These are phyloP conservation scores for Itoplectis maculator DNA, from an alignment of 2,888 invertebrate species.

Conservation along the genomic window DNA sequence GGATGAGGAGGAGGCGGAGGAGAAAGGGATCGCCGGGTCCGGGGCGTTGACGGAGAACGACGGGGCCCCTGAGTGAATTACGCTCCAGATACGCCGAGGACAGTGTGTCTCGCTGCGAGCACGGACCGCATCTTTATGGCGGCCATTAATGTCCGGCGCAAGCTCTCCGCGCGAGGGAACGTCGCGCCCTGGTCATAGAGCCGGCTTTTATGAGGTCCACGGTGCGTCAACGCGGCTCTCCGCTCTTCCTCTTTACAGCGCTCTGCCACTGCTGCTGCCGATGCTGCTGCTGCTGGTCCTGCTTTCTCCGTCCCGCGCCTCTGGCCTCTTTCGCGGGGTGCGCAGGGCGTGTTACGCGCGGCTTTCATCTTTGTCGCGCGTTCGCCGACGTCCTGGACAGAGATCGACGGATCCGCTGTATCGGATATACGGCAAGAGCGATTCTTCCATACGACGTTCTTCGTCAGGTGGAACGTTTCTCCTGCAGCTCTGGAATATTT, in stretches of 20 bases:
- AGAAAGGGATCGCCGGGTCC: not conserved
- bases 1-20: not conserved
- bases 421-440: not conserved
- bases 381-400: not conserved
- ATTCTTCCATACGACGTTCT: not conserved
- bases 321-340: too few species aligned
- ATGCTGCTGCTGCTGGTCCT: not conserved
- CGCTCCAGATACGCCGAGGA: conserved; percentile 69
- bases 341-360: not conserved
- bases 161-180: conserved; percentile 63
- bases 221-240: conserved; percentile 64
- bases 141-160: conserved; percentile 75
- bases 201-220: conserved; percentile 69
- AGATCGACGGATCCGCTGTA: too few species aligned
- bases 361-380: not conserved
- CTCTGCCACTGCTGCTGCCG: not conserved
- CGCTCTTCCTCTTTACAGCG: conserved; percentile 32
- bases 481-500: too few species aligned
- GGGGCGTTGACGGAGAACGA: conserved; percentile 58
- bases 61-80: conserved; percentile 66
- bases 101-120: conserved; percentile 50
- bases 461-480: too few species aligned
- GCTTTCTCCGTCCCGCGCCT: too few species aligned
- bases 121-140: conserved; percentile 73
- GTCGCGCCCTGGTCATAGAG: conserved; percentile 61